Conservation (phyloP, 2,888 invertebrate genomes). For the Epistrophella euchroma region DNA sequence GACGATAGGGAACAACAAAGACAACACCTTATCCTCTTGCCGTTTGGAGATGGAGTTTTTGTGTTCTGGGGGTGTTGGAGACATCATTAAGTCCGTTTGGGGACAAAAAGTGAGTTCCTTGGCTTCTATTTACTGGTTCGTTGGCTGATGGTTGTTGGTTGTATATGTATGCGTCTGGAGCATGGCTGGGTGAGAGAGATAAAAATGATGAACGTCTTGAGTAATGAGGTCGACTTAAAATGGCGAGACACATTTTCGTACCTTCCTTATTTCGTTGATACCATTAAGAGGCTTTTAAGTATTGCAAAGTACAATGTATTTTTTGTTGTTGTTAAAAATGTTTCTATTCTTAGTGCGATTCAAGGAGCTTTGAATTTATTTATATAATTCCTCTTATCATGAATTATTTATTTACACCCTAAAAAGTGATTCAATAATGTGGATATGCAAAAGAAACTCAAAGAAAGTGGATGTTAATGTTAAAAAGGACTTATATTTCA, state of each 20-base stretch:
- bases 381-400: slow-evolving; percentile 43
- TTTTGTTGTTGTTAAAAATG: background rate
- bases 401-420: slow-evolving; percentile 61
- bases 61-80: slow-evolving; percentile 47
- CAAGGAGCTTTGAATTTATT: slow-evolving; percentile 59
- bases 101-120: slow-evolving; percentile 60
- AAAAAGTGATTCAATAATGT: slow-evolving; percentile 32
- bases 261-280: slow-evolving; percentile 51
- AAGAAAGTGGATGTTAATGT: slow-evolving; percentile 39
- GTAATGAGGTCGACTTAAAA: slow-evolving; percentile 74
- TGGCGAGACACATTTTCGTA: slow-evolving; percentile 71
- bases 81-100: slow-evolving; percentile 72
- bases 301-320: slow-evolving; percentile 9
- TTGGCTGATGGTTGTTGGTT: slow-evolving; percentile 8
- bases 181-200: slow-evolving; percentile 62
- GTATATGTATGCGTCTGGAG: slow-evolving; percentile 24
- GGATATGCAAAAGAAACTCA: slow-evolving; percentile 39
- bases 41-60: background rate
- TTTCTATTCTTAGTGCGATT: slow-evolving; percentile 11
- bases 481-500: slow-evolving; percentile 20
- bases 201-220: slow-evolving; percentile 75
- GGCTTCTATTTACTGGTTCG: slow-evolving; percentile 67
- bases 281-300: slow-evolving; percentile 32
- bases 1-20: slow-evolving; percentile 23
- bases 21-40: slow-evolving; percentile 44